These are phyloP conservation scores for Phragmatobia fuliginosa DNA, from an alignment of 2,888 invertebrate genomes.

Conservation along the genomic window DNA sequence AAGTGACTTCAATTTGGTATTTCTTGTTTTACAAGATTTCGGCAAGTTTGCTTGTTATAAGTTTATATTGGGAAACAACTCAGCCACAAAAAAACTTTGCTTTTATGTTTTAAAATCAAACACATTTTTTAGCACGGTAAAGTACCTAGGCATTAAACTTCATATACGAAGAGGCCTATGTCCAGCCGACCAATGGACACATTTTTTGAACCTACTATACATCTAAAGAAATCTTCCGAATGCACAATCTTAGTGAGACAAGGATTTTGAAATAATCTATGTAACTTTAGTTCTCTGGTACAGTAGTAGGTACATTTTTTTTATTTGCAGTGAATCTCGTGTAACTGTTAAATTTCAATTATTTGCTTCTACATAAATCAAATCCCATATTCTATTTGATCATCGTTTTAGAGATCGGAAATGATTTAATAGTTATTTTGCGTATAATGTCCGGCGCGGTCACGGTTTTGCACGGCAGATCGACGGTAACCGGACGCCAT, in stretches of 20 bases:
- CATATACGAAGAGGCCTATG: too few species aligned
- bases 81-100: not conserved
- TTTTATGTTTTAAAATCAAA: not conserved
- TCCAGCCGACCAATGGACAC: not conserved
- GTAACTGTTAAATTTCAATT: not conserved
- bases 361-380: conserved; percentile 25
- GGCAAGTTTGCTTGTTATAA: not conserved
- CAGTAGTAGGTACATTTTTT: not conserved
- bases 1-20: not conserved
- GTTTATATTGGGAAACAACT: not conserved
- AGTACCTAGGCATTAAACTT: too few species aligned
- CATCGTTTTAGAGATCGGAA: conserved; percentile 76
- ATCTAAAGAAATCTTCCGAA: not conserved
- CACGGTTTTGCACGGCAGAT: conserved; percentile 72
- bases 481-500: conserved; percentile 85
- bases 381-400: conserved; percentile 57
- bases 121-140: not conserved
- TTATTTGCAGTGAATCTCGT: not conserved
- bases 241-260: not conserved
- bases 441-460: conserved; percentile 59
- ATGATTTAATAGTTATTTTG: conserved; percentile 76
- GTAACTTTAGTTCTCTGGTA: not conserved
- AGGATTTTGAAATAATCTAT: not conserved
- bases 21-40: not conserved
- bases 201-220: too few species aligned